phyloP scores from a whole-genome alignment of 1,140 invertebrate genomes.

The Wiebesia pumilae region DNA sequence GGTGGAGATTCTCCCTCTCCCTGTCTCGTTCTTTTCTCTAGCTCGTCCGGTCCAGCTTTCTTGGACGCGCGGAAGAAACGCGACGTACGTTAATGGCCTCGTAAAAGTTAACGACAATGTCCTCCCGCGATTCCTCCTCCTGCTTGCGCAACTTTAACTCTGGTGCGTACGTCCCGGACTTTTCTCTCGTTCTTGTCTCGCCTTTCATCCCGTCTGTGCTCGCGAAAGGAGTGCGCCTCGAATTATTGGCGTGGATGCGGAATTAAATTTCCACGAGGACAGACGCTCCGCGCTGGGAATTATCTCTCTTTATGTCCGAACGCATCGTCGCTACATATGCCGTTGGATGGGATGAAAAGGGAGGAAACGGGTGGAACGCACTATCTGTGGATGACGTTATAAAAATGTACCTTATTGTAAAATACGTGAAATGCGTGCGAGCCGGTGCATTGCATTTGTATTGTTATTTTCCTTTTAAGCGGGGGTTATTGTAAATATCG shows the following conservation, averaged over 20 bases:
- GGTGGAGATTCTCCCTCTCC: conserved; percentile 48
- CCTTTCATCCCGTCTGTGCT: not conserved
- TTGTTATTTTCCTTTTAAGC: not conserved
- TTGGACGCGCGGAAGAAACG: conserved; percentile 57
- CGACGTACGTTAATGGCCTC: conserved; percentile 72
- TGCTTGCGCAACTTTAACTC: conserved; percentile 7
- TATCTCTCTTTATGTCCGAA: conserved; percentile 47
- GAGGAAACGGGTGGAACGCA: not conserved
- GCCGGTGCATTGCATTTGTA: not conserved
- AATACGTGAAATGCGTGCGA: not conserved
- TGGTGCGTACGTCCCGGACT: conserved; percentile 22
- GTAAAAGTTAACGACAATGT: conserved; percentile 76
- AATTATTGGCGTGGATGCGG: conserved; percentile 71
- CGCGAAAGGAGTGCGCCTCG: conserved; percentile 56
- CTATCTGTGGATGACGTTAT: not conserved
- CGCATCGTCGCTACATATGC: not conserved
- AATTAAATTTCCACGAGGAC: conserved; percentile 66
- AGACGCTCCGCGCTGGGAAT: conserved; percentile 41
- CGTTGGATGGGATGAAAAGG: not conserved
- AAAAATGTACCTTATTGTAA: not conserved
- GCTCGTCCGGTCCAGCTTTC: conserved; percentile 43
- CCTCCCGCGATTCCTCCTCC: conserved; percentile 66
- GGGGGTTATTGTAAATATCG: too few relatives aligned
- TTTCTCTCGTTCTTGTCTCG: conserved; percentile 47
- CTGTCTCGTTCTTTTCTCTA: conserved; percentile 50